These are phyloP conservation scores for Drosophila cardini DNA, from an alignment of 1,140 invertebrate species.

Conservation along the genomic window DNA sequence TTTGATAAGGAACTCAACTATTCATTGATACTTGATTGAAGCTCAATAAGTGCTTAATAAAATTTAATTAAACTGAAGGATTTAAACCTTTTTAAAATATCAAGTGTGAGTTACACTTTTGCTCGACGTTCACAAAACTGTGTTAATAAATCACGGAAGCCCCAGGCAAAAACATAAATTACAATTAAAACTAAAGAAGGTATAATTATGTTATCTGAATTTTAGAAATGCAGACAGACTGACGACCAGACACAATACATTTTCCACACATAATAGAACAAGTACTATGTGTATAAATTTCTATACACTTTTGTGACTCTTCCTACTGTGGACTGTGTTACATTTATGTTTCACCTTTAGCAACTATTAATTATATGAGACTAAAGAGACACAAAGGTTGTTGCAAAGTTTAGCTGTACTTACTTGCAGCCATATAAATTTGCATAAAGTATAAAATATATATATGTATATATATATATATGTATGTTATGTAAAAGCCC, in stretches of 20 bases:
- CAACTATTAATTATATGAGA: constrained; percentile 71
- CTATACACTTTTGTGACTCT: too few species aligned
- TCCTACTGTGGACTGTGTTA: constrained; percentile 32
- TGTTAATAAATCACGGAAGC: constrained; percentile 59
- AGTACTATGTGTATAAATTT: not conserved
- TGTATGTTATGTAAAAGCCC: constrained; percentile 36
- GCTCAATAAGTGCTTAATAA: not conserved
- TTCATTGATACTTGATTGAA: constrained; percentile 4
- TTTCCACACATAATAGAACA: constrained; percentile 22
- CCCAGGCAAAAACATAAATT: constrained; percentile 66
- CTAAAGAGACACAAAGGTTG: not conserved
- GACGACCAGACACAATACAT: constrained; percentile 51
- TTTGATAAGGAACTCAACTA: too few species aligned
- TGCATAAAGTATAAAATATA: constrained; percentile 54
- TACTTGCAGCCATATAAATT: constrained; percentile 72
- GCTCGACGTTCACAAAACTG: not conserved
- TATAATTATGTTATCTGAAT: constrained; percentile 67
- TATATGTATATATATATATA: too few species aligned
- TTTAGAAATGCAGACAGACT: constrained; percentile 33
- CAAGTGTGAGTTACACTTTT: not conserved
- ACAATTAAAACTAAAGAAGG: constrained; percentile 72
- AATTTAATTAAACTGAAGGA: not conserved
- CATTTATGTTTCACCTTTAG: constrained; percentile 69
- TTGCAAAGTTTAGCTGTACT: constrained; percentile 69
- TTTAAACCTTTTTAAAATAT: not conserved